phyloP scores from a whole-genome alignment of 2,797 vertebrate genomes.

The Coregonus sp. region DNA sequence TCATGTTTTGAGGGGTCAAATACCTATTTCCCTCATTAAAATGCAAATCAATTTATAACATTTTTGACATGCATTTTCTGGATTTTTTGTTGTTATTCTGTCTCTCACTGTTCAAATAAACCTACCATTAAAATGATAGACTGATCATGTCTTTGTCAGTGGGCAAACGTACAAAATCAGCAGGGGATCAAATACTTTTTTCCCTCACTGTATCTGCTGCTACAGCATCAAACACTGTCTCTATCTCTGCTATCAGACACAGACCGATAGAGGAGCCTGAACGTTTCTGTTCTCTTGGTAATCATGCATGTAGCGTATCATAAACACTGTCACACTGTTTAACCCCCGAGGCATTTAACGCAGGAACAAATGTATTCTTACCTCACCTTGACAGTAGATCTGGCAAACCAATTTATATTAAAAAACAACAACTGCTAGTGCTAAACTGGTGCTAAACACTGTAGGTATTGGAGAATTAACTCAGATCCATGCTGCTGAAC shows the following conservation, averaged over 20 bases:
- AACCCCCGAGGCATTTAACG: neutral
- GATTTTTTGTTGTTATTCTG: no score
- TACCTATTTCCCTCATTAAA: no score
- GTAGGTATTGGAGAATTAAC: conserved; percentile 14
- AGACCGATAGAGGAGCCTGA: neutral
- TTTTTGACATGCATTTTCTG: no score
- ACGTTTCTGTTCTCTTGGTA: neutral
- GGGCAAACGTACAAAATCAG: no score
- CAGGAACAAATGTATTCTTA: conserved; percentile 40
- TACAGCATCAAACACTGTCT: neutral
- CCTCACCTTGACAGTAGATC: conserved; percentile 37
- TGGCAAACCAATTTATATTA: neutral
- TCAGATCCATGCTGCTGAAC: conserved; percentile 26
- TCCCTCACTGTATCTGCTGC: neutral
- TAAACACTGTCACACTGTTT: neutral
- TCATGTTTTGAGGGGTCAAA: no score
- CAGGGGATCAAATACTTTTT: no score
- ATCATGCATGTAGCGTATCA: conserved; percentile 16
- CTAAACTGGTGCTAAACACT: conserved; percentile 6
- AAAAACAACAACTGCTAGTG: conserved; percentile 19
- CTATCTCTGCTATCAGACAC: neutral
- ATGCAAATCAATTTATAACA: no score
- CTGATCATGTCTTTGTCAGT: no score
- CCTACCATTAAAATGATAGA: no score
- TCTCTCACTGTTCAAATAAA: no score